Evolutionary conservation across 2,797 vertebrate species (phyloP).

Genomic region (Pipistrellus pygmaeus): DNA sequence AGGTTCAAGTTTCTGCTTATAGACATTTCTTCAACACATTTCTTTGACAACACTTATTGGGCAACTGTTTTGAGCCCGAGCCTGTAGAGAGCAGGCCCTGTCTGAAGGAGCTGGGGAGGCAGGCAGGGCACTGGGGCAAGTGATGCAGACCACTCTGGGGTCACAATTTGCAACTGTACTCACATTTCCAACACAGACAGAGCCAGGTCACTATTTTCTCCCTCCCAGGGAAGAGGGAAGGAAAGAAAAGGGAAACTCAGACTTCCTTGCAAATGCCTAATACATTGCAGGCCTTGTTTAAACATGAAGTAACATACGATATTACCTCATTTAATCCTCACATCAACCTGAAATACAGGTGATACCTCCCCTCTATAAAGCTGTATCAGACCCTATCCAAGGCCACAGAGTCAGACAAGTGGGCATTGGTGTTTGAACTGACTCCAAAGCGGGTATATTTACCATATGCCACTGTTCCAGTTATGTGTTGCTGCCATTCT

Average conservation of each 20-base stretch:
- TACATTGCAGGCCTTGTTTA: neutral
- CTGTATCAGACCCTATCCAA: neutral
- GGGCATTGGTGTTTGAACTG: neutral
- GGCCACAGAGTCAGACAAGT: neutral
- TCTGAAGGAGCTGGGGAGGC: too few species aligned
- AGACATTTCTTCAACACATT: neutral
- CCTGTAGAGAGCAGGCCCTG: neutral
- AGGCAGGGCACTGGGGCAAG: too few species aligned
- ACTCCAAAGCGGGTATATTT: neutral
- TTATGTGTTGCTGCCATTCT: neutral
- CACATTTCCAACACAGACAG: neutral
- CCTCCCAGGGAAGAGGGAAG: neutral
- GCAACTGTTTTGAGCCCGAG: neutral
- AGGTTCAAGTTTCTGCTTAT: neutral
- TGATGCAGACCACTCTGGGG: neutral
- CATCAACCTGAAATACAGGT: neutral
- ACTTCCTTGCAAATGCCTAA: neutral
- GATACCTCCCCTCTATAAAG: neutral
- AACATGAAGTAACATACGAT: neutral
- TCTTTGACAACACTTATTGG: neutral
- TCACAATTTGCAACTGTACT: fast-evolving
- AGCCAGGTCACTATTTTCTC: neutral
- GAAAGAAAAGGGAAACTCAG: neutral
- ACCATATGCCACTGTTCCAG: neutral
- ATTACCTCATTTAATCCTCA: neutral